Base-by-base conservation (phyloP, 2,888 invertebrate genomes). In the Neocrepidodera transversa region DNA sequence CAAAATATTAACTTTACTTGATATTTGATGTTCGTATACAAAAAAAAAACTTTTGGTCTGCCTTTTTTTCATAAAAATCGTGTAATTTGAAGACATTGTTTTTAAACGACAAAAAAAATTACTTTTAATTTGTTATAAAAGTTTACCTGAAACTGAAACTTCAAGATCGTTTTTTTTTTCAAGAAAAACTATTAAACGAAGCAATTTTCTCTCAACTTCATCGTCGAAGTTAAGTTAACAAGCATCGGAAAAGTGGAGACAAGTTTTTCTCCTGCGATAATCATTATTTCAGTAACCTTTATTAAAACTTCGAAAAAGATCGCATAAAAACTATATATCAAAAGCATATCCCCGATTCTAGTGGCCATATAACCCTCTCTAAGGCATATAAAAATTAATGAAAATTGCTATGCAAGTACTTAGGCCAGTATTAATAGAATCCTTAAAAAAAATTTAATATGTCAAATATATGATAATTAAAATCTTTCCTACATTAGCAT, bases 331-430 rank as follows among this genome's bases (percentile, higher is more conserved):
- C 49, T 32, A 28, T 61, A 61, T 53, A 64, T 58, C 58, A 58
- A 47, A 55, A 58, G 38, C 56, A 53, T 60, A 63, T 55, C 50
- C 61, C 50, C 56, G 38, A 36, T 49, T 52, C 50, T 45, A 48
- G 56, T 49, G 45, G 40, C 56, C 32, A 51, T 63, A 60, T 32
- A 35, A 43, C 17, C 53, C 8, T 43, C 53, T 49, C 51, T 48
- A 40, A 52, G 42, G 55, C 38, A 30, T 45, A 58, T 64, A 58
- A 61, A 64, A 64, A 61, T 49, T 61, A 64, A 64, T 58, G 58
- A 58, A 50, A 45, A 63, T 63, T 57, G 57, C 45, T 53, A 59
- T 45, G 59, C 52, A 52, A 42, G 59, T 17, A 42, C 23, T 16
- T 18, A 40, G 40, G 40, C 40, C 40, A 40, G 40, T 40, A 10